Evolutionary conservation across 1,140 invertebrate genomes (phyloP), one percentile per base, ranked within the genome.

Genomic region (Mamestra configurata): DNA sequence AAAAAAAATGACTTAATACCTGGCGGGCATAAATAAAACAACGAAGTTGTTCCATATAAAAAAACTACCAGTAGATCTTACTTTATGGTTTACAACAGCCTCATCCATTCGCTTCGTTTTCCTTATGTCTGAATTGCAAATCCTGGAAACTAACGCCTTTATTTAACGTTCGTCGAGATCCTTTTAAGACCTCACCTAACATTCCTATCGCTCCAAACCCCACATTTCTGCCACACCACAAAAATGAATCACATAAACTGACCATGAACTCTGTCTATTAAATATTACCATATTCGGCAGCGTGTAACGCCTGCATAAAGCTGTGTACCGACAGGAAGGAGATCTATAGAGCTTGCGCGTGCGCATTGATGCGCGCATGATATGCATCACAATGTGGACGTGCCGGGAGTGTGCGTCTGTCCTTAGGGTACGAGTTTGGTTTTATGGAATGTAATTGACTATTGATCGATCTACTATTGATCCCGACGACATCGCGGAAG

Each of bases 261-360:
- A 22, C n/a, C 35, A 40, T 66, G 18, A 66, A 40, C 18, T 59
- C 15, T 6, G n/a, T n/a, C 24, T 31, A 59, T 27, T 59, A 59
- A 20, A 66, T 40, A 66, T 13, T n/a, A 40, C 35, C 35, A 31
- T 40, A 66, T 66, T 66, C 61, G 61, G 61, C 22, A 40, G 18
- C 15, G 61, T 66, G 61, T 66, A 40, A 22, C 40, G 61, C 61
- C 35, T 37, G 18, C 35, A 37, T 66, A 22, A 66, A 66, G 59
- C 35, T 40, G 61, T 66, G 61, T 66, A 10, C 35, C n/a, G 35
- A 66, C 61, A 66, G 61, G 61, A 66, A 40, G 35, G 61, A 20
- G 61, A 2, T 20, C 61, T 20, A 66, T 35, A 18, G 35, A 40
- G 61, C 18, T 40, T 66, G 61, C 61, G 61, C 18, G 61, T 40